Evolutionary conservation across 2,797 vertebrate genomes (phyloP).

Genomic region (Anisognathus igniventris): DNA sequence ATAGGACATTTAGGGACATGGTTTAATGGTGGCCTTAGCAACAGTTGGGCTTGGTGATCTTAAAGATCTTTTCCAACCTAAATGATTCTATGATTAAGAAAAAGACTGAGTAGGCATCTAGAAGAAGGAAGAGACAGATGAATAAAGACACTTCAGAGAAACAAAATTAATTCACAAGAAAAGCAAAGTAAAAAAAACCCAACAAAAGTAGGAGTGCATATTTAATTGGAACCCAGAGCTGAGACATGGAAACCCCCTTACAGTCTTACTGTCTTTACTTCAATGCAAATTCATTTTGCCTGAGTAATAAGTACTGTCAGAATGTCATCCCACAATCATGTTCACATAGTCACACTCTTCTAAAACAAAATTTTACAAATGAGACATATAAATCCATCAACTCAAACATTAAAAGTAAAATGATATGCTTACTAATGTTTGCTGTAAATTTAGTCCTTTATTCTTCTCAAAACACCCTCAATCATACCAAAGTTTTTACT

Average conservation of each 20-base stretch:
- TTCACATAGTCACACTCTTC: not conserved
- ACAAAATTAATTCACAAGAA: not conserved
- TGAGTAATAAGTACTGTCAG: not conserved
- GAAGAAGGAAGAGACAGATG: not conserved
- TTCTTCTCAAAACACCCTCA: not conserved
- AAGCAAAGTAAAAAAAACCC: not conserved
- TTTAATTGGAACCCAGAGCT: not conserved
- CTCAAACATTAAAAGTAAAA: not conserved
- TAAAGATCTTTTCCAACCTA: not conserved
- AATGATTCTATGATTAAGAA: not conserved
- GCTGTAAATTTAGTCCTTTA: not conserved
- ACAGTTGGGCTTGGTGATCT: accelerated
- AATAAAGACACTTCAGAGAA: not conserved
- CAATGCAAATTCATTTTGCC: not conserved
- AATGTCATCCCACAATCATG: not conserved
- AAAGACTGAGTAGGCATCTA: not conserved
- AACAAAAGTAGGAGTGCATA: not conserved
- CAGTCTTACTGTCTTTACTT: not conserved
- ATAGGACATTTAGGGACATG: not conserved
- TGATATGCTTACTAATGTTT: not conserved
- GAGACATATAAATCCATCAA: not conserved
- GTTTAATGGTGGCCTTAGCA: not conserved
- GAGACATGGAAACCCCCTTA: not conserved
- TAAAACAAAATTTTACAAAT: not conserved
- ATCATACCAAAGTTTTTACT: not conserved